Conservation (phyloP, 2,888 invertebrate genomes). For the Tubiluchus corallicola region DNA sequence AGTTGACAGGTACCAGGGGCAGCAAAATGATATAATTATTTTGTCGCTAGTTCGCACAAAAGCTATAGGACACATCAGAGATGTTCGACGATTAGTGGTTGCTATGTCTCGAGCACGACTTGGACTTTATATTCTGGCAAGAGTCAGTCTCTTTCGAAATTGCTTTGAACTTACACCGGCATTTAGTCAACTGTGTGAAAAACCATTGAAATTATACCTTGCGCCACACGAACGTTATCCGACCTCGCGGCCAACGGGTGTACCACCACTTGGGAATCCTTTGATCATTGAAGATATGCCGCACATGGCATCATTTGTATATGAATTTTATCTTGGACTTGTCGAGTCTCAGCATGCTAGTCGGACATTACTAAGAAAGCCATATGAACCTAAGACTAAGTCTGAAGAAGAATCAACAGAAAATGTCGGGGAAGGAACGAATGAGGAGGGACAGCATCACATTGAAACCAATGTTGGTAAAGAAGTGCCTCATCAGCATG, state of each 20-base stretch:
- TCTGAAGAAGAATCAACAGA: too few species aligned
- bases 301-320: conserved; percentile 86
- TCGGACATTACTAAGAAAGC: too few species aligned
- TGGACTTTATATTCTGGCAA: conserved; percentile 85
- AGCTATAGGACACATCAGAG: conserved; percentile 86
- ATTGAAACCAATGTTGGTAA: too few species aligned
- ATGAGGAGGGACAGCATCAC: too few species aligned
- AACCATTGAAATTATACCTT: conserved; percentile 55
- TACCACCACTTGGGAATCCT: conserved; percentile 20
- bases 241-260: conserved; percentile 18
- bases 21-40: conserved; percentile 95
- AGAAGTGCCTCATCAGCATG: not conserved
- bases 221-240: conserved; percentile 62
- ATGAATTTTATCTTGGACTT: too few species aligned
- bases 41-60: conserved; percentile 85
- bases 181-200: conserved; percentile 52
- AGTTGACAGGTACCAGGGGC: conserved; percentile 98
- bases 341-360: too few species aligned
- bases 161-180: conserved; percentile 92
- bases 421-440: too few species aligned
- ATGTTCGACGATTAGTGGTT: conserved; percentile 85
- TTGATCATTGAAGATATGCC: conserved; percentile 65
- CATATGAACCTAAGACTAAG: too few species aligned
- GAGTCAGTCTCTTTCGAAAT: conserved; percentile 77
- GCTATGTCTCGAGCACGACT: conserved; percentile 93